A percentile compares a stretch with the other conserved stretches of the same genome.
These are phyloP conservation scores for Drosophila subquinaria DNA, from an alignment of 2,888 invertebrate species.

Conservation along the genomic window DNA sequence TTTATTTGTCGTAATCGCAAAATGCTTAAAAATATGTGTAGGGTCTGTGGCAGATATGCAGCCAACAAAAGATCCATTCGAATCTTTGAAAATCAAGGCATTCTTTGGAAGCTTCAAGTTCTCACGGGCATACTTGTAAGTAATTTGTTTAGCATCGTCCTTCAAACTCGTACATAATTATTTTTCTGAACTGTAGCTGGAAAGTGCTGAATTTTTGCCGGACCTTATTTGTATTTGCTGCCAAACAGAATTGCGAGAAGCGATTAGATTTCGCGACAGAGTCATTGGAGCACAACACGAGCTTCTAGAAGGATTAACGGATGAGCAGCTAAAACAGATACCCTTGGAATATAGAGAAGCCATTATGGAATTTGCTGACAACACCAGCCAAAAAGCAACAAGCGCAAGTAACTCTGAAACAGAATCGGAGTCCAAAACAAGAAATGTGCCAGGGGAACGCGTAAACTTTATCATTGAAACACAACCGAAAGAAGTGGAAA, in stretches of 20 bases:
- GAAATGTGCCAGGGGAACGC: neutral
- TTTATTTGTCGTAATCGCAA: slow-evolving; percentile 5
- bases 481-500: slow-evolving; percentile 9
- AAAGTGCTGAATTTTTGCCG: slow-evolving; percentile 41
- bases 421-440: neutral
- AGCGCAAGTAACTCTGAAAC: slow-evolving; percentile 2
- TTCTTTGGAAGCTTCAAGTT: slow-evolving; percentile 47
- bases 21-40: slow-evolving; percentile 55
- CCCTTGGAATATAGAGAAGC: slow-evolving; percentile 35
- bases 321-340: slow-evolving; percentile 36
- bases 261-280: slow-evolving; percentile 53
- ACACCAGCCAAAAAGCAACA: slow-evolving; percentile 1
- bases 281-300: slow-evolving; percentile 51
- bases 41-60: slow-evolving; percentile 51
- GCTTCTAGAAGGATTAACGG: slow-evolving; percentile 37
- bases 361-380: slow-evolving; percentile 21
- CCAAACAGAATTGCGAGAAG: slow-evolving; percentile 49
- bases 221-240: slow-evolving; percentile 58
- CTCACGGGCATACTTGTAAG: slow-evolving; percentile 41
- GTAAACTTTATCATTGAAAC: slow-evolving; percentile 16
- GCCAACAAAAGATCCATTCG: slow-evolving; percentile 37
- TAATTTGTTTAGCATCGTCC: neutral
- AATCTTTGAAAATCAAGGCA: slow-evolving; percentile 44
- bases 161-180: neutral
- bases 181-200: slow-evolving; percentile 30